Conservation (phyloP, 92 coral and sea anemone species). For the Palythoa grandis region DNA sequence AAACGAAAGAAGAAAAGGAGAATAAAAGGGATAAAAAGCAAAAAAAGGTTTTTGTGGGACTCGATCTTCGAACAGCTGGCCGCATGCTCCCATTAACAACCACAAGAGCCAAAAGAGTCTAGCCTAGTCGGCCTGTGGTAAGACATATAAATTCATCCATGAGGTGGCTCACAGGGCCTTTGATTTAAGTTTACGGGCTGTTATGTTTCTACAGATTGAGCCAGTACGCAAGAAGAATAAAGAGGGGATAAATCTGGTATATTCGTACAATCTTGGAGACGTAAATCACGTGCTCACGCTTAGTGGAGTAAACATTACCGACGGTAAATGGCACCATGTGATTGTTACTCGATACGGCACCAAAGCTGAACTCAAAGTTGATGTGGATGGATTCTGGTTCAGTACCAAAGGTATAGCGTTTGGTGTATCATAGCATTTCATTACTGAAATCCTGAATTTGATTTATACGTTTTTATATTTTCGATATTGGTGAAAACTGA, state of each 20-base stretch:
- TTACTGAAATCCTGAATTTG: neutral
- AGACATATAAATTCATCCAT: no score
- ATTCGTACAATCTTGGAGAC: conserved; percentile 74
- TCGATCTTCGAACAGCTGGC: no score
- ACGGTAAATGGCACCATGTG: conserved; percentile 90
- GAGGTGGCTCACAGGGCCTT: no score
- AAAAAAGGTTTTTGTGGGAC: no score
- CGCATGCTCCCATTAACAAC: no score
- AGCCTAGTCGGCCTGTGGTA: no score
- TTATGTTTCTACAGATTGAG: conserved; percentile 34
- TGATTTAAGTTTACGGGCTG: neutral
- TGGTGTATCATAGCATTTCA: neutral
- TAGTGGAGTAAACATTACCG: conserved; percentile 73
- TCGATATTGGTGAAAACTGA: neutral
- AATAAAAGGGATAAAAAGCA: no score
- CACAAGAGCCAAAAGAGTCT: no score
- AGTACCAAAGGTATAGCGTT: conserved; percentile 62
- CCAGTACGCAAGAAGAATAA: conserved; percentile 43
- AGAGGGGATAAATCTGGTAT: conserved; percentile 60
- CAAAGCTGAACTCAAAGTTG: conserved; percentile 68
- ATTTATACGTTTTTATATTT: neutral
- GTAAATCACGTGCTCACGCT: conserved; percentile 48
- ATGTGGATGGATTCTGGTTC: conserved; percentile 63
- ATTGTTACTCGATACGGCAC: conserved; percentile 76
- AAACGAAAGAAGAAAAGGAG: no score